These are phyloP conservation scores for Agapornis roseicollis DNA, from an alignment of 2,113 vertebrate genomes.

Conservation along the genomic window DNA sequence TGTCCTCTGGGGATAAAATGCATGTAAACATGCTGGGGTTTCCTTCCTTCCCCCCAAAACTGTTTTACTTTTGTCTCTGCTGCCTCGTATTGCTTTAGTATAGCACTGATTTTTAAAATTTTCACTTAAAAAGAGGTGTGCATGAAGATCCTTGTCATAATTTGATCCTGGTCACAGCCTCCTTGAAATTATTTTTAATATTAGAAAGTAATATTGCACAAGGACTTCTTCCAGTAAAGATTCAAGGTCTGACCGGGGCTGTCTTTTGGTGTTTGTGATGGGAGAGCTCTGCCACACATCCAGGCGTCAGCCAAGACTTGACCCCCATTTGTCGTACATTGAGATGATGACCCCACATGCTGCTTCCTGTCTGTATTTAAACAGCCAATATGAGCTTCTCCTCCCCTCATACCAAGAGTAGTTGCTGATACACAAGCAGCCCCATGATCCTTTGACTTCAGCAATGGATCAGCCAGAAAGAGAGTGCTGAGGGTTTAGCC, in stretches of 20 bases:
- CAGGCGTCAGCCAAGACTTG: background rate
- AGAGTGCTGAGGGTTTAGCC: background rate
- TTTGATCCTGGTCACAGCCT: background rate
- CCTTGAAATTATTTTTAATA: background rate
- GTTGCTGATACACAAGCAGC: background rate
- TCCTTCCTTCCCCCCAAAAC: background rate
- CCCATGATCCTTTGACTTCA: constrained; percentile 13
- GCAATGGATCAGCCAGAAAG: background rate
- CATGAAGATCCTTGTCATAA: background rate
- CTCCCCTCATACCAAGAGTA: background rate
- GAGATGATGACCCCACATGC: background rate
- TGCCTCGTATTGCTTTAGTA: background rate
- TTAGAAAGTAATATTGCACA: background rate
- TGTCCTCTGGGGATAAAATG: background rate
- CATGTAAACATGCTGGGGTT: background rate
- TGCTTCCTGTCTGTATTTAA: background rate
- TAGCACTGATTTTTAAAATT: background rate
- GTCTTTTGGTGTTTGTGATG: background rate
- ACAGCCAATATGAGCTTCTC: background rate
- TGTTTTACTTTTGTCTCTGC: background rate
- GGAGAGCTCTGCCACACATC: background rate
- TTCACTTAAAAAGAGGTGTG: background rate
- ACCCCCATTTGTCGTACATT: rapidly evolving
- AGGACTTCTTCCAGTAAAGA: background rate
- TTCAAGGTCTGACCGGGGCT: background rate